A percentile compares a stretch with the other conserved stretches of the same genome.
Evolutionary conservation across 1,140 invertebrate genomes (phyloP).

Genomic region (Macrosteles quadrilineatus): DNA sequence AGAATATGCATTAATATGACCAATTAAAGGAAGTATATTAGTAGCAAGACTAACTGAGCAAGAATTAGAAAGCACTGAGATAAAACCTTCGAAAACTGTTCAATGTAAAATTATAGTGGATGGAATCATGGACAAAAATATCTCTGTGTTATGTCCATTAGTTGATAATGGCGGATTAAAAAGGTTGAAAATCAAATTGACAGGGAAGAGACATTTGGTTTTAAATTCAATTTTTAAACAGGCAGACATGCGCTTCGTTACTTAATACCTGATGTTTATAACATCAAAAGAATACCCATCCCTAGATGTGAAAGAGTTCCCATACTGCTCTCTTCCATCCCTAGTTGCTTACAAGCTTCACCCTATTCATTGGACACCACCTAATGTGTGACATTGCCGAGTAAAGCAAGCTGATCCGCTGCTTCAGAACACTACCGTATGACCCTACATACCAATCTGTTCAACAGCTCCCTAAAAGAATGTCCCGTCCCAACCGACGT

Average conservation of each 20-base stretch:
- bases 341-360: background rate
- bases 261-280: background rate
- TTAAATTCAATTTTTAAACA: background rate
- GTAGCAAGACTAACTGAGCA: no score
- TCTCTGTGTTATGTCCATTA: no score
- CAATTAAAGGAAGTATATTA: no score
- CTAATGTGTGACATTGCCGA: background rate
- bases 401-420: background rate
- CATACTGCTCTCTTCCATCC: background rate
- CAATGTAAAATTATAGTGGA: no score
- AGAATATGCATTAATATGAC: no score
- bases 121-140: no score
- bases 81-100: no score
- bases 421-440: background rate
- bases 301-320: background rate
- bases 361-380: background rate
- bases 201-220: no score
- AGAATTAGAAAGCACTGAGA: no score
- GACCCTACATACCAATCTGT: background rate
- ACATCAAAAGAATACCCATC: background rate
- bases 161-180: no score
- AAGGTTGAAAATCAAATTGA: no score
- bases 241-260: conserved; percentile 2
- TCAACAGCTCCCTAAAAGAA: background rate
- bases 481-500: background rate